These are phyloP conservation scores for Heliconius hortense DNA, from an alignment of 2,888 invertebrate species.

Conservation along the genomic window DNA sequence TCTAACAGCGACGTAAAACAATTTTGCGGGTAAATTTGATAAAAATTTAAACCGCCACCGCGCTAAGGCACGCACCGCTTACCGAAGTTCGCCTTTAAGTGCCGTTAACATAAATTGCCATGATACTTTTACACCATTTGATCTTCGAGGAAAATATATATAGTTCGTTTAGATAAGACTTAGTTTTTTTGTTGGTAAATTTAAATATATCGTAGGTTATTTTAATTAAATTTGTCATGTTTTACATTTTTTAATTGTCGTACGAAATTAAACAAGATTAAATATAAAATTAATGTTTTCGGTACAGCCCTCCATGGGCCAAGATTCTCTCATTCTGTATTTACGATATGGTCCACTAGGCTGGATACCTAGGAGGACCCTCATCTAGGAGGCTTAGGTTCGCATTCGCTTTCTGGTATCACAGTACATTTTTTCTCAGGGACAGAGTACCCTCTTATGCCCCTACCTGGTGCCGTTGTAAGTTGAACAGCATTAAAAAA, in stretches of 20 bases:
- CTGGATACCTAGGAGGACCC: no score
- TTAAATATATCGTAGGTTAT: background rate
- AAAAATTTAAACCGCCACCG: constrained; percentile 42
- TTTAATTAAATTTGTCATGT: background rate
- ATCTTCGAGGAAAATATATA: constrained; percentile 31
- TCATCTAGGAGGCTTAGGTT: background rate
- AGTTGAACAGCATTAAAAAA: no score
- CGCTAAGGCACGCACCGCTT: constrained; percentile 37
- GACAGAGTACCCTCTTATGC: no score
- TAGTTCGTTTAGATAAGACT: constrained; percentile 3
- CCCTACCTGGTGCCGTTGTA: no score
- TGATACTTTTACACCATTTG: constrained; percentile 36
- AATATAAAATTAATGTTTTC: constrained; percentile 9
- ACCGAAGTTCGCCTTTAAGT: constrained; percentile 35
- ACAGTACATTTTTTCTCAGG: background rate
- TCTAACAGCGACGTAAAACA: constrained; percentile 62
- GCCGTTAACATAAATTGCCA: constrained; percentile 40
- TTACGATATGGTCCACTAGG: no score
- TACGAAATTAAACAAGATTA: background rate
- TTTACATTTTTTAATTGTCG: background rate
- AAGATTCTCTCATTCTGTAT: no score
- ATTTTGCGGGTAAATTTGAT: constrained; percentile 52
- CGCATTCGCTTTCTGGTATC: no score
- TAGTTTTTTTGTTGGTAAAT: background rate
- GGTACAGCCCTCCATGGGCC: background rate